A percentile compares a stretch with the other conserved stretches of the same genome.
These are phyloP conservation scores for Anas acuta DNA, from an alignment of 2,797 vertebrate genomes.

Conservation along the genomic window DNA sequence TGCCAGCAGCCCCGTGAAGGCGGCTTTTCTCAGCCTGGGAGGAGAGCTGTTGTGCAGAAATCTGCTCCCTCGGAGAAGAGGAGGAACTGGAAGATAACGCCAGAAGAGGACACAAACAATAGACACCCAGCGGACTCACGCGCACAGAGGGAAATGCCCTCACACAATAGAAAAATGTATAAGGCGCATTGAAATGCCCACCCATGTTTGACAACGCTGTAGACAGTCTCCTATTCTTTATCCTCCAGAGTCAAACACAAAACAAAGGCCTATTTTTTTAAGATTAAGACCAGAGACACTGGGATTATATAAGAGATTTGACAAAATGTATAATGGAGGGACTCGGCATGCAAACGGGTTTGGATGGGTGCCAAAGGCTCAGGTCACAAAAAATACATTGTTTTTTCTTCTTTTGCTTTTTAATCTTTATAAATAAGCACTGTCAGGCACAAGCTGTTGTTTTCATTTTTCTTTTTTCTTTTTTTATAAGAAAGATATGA, in stretches of 20 bases:
- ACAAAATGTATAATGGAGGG: conserved; percentile 1
- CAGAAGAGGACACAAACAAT: conserved; percentile 41
- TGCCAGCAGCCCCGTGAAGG: neutral
- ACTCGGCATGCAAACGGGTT: conserved; percentile 15
- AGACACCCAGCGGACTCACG: neutral
- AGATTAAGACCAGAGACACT: conserved; percentile 66
- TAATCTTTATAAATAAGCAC: conserved; percentile 26
- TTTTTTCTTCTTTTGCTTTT: neutral
- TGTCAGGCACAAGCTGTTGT: neutral
- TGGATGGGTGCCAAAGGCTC: conserved; percentile 39
- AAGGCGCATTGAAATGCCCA: conserved; percentile 41
- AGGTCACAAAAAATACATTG: conserved; percentile 32
- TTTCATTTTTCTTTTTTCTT: neutral
- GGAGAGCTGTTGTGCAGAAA: neutral
- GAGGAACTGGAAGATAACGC: conserved; percentile 56
- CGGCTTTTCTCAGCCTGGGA: neutral
- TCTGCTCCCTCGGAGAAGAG: conserved; percentile 12
- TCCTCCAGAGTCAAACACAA: conserved; percentile 44
- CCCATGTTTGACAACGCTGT: conserved; percentile 29
- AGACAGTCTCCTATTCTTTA: conserved; percentile 48
- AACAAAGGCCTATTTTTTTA: conserved; percentile 65
- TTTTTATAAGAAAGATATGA: neutral
- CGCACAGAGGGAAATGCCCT: neutral
- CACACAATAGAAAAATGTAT: conserved; percentile 26
- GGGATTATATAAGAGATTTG: conserved; percentile 42